Evolutionary conservation across 2,888 invertebrate genomes (phyloP).

Genomic region (Hemaris fuciformis): DNA sequence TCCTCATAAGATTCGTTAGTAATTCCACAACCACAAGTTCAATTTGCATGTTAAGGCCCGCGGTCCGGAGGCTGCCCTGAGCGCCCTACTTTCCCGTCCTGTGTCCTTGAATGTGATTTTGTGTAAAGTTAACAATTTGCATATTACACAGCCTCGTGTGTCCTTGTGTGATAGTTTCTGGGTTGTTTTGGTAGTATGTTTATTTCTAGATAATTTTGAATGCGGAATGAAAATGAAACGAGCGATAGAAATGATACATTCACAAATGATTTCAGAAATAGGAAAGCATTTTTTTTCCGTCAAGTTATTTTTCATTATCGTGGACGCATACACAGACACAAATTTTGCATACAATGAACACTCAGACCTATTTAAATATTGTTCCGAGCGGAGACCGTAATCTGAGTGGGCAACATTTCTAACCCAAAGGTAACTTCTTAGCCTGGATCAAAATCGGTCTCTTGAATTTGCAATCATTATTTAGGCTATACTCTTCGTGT

Average conservation of each 20-base stretch:
- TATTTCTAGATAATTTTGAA: neutral
- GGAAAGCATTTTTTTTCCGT: too few species aligned
- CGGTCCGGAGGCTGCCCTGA: neutral
- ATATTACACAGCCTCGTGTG: neutral
- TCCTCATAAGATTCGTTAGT: slow-evolving; percentile 6
- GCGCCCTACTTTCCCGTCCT: slow-evolving; percentile 9
- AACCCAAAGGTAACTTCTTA: too few species aligned
- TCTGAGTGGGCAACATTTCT: too few species aligned
- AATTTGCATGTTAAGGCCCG: slow-evolving; percentile 14
- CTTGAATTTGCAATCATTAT: too few species aligned
- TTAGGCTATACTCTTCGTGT: too few species aligned
- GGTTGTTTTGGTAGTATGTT: neutral
- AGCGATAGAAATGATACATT: neutral
- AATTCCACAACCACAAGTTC: slow-evolving; percentile 2
- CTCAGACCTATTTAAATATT: too few species aligned
- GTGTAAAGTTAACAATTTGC: slow-evolving; percentile 3
- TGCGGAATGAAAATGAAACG: neutral
- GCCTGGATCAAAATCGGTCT: too few species aligned
- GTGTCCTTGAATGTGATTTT: slow-evolving; percentile 8
- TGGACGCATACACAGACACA: too few species aligned
- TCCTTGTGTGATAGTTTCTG: neutral
- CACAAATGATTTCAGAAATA: too few species aligned
- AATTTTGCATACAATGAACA: too few species aligned
- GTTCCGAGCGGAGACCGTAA: too few species aligned
- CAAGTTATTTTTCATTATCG: too few species aligned